Evolutionary conservation across 2,797 vertebrate genomes (phyloP).

Genomic region (Aldrovandia affinis): DNA sequence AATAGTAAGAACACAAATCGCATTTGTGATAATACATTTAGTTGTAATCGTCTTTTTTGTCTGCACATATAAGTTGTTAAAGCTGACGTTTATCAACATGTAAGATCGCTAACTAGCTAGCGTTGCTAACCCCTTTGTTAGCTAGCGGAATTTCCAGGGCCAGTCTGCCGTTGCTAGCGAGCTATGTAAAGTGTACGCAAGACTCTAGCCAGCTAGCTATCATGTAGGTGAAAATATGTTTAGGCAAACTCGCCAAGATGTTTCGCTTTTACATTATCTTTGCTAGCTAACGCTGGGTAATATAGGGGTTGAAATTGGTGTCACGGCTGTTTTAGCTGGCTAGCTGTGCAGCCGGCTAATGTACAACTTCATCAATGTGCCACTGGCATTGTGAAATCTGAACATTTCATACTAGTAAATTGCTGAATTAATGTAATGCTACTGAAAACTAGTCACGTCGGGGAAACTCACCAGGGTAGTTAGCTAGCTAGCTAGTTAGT

Average conservation of each 20-base stretch:
- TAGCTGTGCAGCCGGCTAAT: background rate
- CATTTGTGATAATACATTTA: background rate
- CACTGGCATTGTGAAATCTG: background rate
- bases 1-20: slow-evolving; percentile 11
- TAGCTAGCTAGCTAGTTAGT: background rate
- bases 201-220: background rate
- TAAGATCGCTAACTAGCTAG: background rate
- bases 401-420: background rate
- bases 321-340: background rate
- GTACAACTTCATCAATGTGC: background rate
- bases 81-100: too few relatives aligned
- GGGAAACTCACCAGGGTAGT: background rate
- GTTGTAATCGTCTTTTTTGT: background rate
- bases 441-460: background rate
- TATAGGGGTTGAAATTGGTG: background rate
- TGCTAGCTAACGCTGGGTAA: too few relatives aligned
- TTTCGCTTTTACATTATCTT: too few relatives aligned
- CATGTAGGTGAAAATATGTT: too few relatives aligned
- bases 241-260: background rate
- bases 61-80: background rate
- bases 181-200: background rate
- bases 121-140: background rate
- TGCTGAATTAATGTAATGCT: background rate
- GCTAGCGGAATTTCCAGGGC: background rate
- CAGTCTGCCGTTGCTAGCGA: background rate